These are phyloP conservation scores for Agrotis segetum DNA, from an alignment of 2,888 invertebrate genomes.

Conservation along the genomic window DNA sequence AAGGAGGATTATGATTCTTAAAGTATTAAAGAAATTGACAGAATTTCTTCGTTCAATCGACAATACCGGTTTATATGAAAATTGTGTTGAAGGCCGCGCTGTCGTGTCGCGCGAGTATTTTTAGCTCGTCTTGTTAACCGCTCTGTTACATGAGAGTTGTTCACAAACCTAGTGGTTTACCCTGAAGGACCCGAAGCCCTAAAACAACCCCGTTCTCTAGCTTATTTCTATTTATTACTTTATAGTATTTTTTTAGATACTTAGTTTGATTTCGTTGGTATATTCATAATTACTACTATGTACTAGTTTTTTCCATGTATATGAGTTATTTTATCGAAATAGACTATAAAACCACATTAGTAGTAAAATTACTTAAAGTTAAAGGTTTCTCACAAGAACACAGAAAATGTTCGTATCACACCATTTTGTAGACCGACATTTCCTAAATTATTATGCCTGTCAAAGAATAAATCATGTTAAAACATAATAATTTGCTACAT, in stretches of 20 bases:
- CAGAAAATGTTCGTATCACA: not conserved
- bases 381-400: constrained; percentile 7
- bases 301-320: no score
- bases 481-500: constrained; percentile 13
- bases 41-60: constrained; percentile 52
- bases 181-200: constrained; percentile 26
- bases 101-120: constrained; percentile 71
- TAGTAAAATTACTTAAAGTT: not conserved
- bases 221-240: constrained; percentile 12
- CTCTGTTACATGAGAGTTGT: constrained; percentile 59
- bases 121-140: constrained; percentile 68
- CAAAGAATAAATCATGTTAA: constrained; percentile 21
- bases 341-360: no score
- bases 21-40: constrained; percentile 37
- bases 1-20: constrained; percentile 14
- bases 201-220: constrained; percentile 27
- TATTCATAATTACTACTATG: no score
- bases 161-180: constrained; percentile 45
- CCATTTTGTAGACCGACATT: constrained; percentile 11
- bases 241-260: constrained; percentile 7
- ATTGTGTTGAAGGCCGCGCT: constrained; percentile 70
- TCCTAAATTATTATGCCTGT: constrained; percentile 11
- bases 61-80: constrained; percentile 65
- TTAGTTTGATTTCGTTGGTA: constrained; percentile 10
- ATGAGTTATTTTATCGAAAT: no score